Base-by-base conservation (phyloP, 2,797 vertebrate genomes). In the Epinephelus malabaricus region DNA sequence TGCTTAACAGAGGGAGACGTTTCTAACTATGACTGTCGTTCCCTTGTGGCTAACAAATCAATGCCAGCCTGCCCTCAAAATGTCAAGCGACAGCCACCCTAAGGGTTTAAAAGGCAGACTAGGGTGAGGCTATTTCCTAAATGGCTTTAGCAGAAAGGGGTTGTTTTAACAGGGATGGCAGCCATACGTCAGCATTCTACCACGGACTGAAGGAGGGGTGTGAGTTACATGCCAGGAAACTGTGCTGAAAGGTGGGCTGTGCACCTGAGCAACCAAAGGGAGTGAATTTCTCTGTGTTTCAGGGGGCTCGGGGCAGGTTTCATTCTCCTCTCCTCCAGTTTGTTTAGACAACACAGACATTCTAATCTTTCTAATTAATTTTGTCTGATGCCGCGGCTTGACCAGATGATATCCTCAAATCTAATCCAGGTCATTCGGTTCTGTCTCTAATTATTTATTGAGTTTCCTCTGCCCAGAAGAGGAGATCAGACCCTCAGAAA, bases 331-430 rank as follows among this genome's bases (percentile, higher is more conserved):
- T 67, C 18, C 15, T 25, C 54, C 45, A 25, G 56, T 78, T 87
- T 88, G 83, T 89, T 90, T 79, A 70, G 79, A 91, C 79, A 88
- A 88, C 82, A 86, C 83, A 82, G 86, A 88, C 84, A 21, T 73
- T 89, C 74, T 90, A 93, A 93, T 92, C 89, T 88, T 78, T 82
- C 68, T 89, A 90, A 93, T 94, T 91, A 87, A 93, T 91, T 92
- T 84, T 75, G 89, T 81, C 86, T 79, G 86, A 84, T 77, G 79
- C 72, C 38, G 75, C 58, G 45, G 59, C 78, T 85, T 81, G 89
- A 87, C 81, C 90, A 86, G 86, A 87, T 82, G 73, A 90, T 88
- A 89, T 90, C 89, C 80, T 82, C 81, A 83, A 86, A 90, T 90
- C 89, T 85, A 92, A 94, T 93, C 87, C 85, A 67, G 88, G 91